Conservation (phyloP, 2,888 invertebrate genomes). For the Caenorhabditis sp. region DNA sequence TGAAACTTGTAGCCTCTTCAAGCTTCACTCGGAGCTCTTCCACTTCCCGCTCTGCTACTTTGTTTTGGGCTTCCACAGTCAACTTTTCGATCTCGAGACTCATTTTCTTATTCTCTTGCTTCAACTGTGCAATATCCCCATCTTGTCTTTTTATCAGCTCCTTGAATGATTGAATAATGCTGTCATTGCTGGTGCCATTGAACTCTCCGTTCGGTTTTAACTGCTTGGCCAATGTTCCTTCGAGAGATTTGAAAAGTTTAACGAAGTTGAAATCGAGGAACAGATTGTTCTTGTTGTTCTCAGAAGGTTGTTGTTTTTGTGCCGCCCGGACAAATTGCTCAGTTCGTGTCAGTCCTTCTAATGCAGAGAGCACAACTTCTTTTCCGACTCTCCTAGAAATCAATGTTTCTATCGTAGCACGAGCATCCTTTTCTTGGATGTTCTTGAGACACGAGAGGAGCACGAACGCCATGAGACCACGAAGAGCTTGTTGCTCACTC, state of each 20-base stretch:
- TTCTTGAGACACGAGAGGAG: conserved; percentile 89
- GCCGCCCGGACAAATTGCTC: conserved; percentile 93
- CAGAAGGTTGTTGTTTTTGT: conserved; percentile 92
- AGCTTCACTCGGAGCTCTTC: conserved; percentile 40
- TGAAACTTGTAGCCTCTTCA: conserved; percentile 20
- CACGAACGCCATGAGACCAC: conserved; percentile 93
- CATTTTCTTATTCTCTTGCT: conserved; percentile 73
- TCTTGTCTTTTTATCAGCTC: conserved; percentile 92
- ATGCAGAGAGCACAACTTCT: conserved; percentile 91
- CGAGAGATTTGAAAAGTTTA: conserved; percentile 88
- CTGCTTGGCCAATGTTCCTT: conserved; percentile 76
- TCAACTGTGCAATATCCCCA: conserved; percentile 80
- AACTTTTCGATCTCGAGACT: conserved; percentile 69
- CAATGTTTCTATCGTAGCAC: conserved; percentile 84
- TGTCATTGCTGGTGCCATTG: conserved; percentile 83
- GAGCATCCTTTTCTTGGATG: conserved; percentile 54
- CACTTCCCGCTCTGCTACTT: conserved; percentile 25
- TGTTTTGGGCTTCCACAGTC: conserved; percentile 37
- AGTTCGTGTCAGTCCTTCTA: conserved; percentile 90
- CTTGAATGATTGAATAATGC: conserved; percentile 85
- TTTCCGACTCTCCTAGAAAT: conserved; percentile 93
- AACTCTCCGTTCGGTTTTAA: conserved; percentile 83
- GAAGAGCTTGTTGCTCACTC: conserved; percentile 90
- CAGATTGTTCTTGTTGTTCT: conserved; percentile 86
- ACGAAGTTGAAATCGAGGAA: conserved; percentile 97